Percentiles rank a stretch among this genome's conserved stretches.
phyloP scores from a whole-genome alignment of 2,888 invertebrate genomes.

The Lordiphosa fenestrarum region DNA sequence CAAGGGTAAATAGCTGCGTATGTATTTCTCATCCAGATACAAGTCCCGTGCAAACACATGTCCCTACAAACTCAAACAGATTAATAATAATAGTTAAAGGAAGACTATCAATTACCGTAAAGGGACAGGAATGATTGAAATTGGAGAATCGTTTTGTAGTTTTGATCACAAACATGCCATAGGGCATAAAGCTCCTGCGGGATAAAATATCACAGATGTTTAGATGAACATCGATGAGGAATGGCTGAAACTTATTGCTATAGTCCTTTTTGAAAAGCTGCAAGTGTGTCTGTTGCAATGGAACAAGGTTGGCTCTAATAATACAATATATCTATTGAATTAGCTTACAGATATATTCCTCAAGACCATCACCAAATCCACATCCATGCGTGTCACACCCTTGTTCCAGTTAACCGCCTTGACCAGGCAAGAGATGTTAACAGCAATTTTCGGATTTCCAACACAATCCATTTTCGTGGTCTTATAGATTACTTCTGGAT shows the following conservation, averaged over 20 bases:
- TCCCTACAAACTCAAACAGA: slow-evolving; percentile 2
- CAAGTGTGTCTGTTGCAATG: slow-evolving; percentile 1
- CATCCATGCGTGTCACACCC: slow-evolving; percentile 12
- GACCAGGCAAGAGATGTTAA: slow-evolving; percentile 6
- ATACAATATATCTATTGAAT: neutral
- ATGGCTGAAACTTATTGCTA: too few relatives aligned
- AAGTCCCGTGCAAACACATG: slow-evolving; percentile 10
- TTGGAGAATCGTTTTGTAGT: slow-evolving; percentile 5
- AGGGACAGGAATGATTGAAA: slow-evolving; percentile 20
- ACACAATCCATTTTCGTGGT: slow-evolving; percentile 13
- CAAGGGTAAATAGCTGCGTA: slow-evolving; percentile 1
- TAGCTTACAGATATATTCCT: slow-evolving; percentile 13
- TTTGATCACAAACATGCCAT: slow-evolving; percentile 6
- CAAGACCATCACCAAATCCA: neutral
- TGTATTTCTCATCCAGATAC: neutral
- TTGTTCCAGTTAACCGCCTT: slow-evolving; percentile 19
- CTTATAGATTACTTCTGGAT: slow-evolving; percentile 11
- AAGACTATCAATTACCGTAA: slow-evolving; percentile 1
- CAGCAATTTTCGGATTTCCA: neutral
- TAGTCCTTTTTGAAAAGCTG: slow-evolving; percentile 5
- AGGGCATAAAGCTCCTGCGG: slow-evolving; percentile 2
- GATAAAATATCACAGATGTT: slow-evolving; percentile 14
- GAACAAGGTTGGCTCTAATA: neutral
- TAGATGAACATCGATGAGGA: slow-evolving; percentile 8
- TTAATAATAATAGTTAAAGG: neutral